phyloP scores from a whole-genome alignment of 2,888 invertebrate species.

The Notodonta ziczac region DNA sequence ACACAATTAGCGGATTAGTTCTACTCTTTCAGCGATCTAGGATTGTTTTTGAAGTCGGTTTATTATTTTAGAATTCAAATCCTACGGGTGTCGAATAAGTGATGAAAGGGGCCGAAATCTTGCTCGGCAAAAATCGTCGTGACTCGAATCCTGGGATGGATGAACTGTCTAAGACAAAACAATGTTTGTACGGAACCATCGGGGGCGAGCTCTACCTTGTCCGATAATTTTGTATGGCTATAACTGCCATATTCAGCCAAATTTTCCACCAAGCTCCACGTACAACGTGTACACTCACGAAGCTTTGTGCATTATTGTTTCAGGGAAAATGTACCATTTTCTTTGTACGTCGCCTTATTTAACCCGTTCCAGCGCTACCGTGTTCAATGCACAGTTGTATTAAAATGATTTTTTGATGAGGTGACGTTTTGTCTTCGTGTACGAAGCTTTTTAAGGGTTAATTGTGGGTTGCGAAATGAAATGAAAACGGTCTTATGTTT shows the following conservation, averaged over 20 bases:
- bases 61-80: too few relatives aligned
- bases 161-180: too few relatives aligned
- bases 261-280: not conserved
- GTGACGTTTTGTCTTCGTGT: slow-evolving; percentile 10
- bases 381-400: slow-evolving; percentile 18
- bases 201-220: too few relatives aligned
- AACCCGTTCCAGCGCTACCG: slow-evolving; percentile 28
- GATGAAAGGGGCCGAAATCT: too few relatives aligned
- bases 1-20: too few relatives aligned
- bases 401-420: slow-evolving; percentile 31
- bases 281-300: slow-evolving; percentile 20
- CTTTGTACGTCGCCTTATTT: slow-evolving; percentile 49
- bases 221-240: too few relatives aligned
- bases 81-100: too few relatives aligned
- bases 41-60: too few relatives aligned
- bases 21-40: too few relatives aligned
- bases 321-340: slow-evolving; percentile 49
- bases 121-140: too few relatives aligned
- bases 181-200: too few relatives aligned
- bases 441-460: slow-evolving; percentile 8
- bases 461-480: not conserved
- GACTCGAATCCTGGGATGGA: too few relatives aligned
- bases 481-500: not conserved
- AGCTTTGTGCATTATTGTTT: slow-evolving; percentile 59
- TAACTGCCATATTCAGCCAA: slow-evolving; percentile 17